These are phyloP conservation scores for Heliothis peltigera DNA, from an alignment of 2,888 invertebrate genomes.

Conservation along the genomic window DNA sequence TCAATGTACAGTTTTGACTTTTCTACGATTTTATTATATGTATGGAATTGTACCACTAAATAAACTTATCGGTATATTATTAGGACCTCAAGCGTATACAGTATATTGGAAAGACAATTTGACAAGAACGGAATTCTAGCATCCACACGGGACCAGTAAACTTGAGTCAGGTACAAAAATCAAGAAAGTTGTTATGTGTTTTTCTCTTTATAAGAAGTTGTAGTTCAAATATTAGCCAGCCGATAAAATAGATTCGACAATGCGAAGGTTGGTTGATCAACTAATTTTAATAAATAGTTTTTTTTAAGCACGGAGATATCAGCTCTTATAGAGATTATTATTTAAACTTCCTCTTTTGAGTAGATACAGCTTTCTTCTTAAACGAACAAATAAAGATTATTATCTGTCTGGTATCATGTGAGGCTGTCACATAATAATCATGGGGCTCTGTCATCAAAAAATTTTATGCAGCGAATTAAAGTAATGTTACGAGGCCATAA, in stretches of 20 bases:
- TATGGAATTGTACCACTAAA: conserved; percentile 17
- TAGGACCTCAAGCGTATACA: conserved; percentile 19
- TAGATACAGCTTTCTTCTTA: background rate
- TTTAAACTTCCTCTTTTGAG: background rate
- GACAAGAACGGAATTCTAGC: conserved; percentile 8
- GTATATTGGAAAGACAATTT: conserved; percentile 24
- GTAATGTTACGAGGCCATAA: too few species aligned
- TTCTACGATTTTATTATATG: too few species aligned
- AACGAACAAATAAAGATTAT: background rate
- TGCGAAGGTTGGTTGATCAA: too few species aligned
- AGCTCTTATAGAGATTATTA: too few species aligned
- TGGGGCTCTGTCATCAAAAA: too few species aligned
- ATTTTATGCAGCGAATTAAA: too few species aligned
- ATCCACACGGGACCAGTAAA: background rate
- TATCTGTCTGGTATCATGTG: background rate
- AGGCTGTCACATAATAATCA: background rate
- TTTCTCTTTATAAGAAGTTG: background rate
- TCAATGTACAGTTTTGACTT: too few species aligned
- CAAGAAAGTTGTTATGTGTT: background rate
- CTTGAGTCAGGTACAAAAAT: background rate
- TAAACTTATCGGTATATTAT: conserved; percentile 9
- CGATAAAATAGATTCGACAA: too few species aligned
- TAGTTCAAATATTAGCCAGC: too few species aligned
- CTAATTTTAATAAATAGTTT: too few species aligned
- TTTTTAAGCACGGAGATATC: too few species aligned